Evolutionary conservation across 2,113 vertebrate genomes (phyloP).

Genomic region (Sander vitreus): DNA sequence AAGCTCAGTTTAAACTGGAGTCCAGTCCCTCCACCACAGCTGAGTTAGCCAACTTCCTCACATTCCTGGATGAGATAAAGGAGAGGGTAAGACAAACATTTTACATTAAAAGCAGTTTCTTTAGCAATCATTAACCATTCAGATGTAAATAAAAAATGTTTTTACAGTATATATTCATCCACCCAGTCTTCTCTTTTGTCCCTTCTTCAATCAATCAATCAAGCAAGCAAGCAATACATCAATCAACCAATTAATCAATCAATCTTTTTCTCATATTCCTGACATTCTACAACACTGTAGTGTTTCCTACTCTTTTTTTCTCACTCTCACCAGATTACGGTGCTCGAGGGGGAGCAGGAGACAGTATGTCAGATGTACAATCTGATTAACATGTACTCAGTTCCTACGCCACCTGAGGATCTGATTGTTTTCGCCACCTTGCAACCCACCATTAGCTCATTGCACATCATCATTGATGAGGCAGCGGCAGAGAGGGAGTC

Average conservation of each 20-base stretch:
- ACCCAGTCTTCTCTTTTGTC: not conserved
- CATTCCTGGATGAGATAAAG: conserved; percentile 89
- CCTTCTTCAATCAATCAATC: not conserved
- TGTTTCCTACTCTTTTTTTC: not conserved
- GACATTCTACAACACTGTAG: not conserved
- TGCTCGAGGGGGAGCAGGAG: conserved; percentile 84
- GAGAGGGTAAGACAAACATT: conserved; percentile 82
- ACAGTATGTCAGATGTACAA: conserved; percentile 86
- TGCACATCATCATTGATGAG: conserved; percentile 82
- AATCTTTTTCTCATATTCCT: too few relatives aligned
- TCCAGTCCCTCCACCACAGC: conserved; percentile 80
- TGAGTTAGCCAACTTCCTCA: conserved; percentile 86
- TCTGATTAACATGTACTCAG: conserved; percentile 85
- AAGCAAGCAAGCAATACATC: too few relatives aligned
- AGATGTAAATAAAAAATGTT: too few relatives aligned
- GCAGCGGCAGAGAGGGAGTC: conserved; percentile 78
- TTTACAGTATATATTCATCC: not conserved
- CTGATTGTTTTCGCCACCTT: conserved; percentile 85
- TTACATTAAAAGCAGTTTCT: not conserved
- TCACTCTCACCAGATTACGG: conserved; percentile 79
- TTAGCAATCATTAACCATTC: not conserved
- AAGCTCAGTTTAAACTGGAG: conserved; percentile 87
- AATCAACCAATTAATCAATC: too few relatives aligned
- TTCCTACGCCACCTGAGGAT: conserved; percentile 88
- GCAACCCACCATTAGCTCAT: conserved; percentile 76